Evolutionary conservation across 2,888 invertebrate species (phyloP).

Genomic region (Falcaria lacertinaria): DNA sequence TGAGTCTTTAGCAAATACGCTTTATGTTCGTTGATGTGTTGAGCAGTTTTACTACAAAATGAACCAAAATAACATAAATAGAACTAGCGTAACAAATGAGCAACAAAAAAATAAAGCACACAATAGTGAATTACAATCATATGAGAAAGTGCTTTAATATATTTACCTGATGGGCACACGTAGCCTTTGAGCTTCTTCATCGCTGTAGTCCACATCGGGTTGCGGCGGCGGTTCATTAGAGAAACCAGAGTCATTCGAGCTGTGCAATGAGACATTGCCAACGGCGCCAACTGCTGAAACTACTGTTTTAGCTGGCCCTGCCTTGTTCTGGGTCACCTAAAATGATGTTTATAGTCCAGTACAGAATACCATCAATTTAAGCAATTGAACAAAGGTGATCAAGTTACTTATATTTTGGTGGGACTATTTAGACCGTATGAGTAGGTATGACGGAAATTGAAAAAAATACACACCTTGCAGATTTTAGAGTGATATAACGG

Average conservation of each 20-base stretch:
- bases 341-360: too few relatives aligned
- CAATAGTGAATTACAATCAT: too few relatives aligned
- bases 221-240: constrained; percentile 93
- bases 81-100: constrained; percentile 39
- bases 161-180: constrained; percentile 82
- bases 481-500: too few relatives aligned
- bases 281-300: constrained; percentile 75
- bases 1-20: constrained; percentile 72
- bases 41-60: constrained; percentile 68
- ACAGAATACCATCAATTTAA: too few relatives aligned
- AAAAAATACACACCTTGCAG: too few relatives aligned
- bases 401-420: too few relatives aligned
- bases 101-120: constrained; percentile 39
- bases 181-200: constrained; percentile 87
- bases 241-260: constrained; percentile 95
- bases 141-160: constrained; percentile 12
- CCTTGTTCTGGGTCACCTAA: constrained; percentile 66
- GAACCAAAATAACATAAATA: constrained; percentile 44
- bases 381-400: too few relatives aligned
- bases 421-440: too few relatives aligned
- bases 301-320: constrained; percentile 68
- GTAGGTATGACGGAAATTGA: too few relatives aligned
- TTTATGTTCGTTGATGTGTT: constrained; percentile 54
- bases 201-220: constrained; percentile 94
- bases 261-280: constrained; percentile 89